Percentiles rank a stretch among this genome's conserved stretches.
These are phyloP conservation scores for Microtus californicus DNA, from an alignment of 2,797 vertebrate species.

Conservation along the genomic window DNA sequence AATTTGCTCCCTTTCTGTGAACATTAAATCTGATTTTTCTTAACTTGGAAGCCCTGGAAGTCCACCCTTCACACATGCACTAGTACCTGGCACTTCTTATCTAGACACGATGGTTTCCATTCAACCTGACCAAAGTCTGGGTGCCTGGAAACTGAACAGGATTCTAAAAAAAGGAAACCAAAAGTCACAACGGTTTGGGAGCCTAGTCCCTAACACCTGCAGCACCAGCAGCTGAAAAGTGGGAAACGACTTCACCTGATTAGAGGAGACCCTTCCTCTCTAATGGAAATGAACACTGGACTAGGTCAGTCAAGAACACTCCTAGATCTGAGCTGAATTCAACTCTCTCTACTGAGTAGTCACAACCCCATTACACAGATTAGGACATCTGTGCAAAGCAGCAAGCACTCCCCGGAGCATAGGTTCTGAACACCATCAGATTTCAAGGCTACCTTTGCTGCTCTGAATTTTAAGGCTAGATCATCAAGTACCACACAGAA, in stretches of 20 bases:
- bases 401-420: not conserved
- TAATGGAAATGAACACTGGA: slow-evolving; percentile 51
- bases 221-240: slow-evolving; percentile 46
- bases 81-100: slow-evolving; percentile 11
- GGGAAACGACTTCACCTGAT: slow-evolving; percentile 41
- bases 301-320: slow-evolving; percentile 37
- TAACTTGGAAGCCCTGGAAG: not conserved
- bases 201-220: slow-evolving; percentile 33
- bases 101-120: slow-evolving; percentile 40
- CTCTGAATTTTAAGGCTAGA: slow-evolving; percentile 50
- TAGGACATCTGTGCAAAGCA: slow-evolving; percentile 45
- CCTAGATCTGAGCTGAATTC: slow-evolving; percentile 46
- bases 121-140: slow-evolving; percentile 17
- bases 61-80: not conserved
- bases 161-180: slow-evolving; percentile 71
- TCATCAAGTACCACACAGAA: not conserved
- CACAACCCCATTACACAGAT: slow-evolving; percentile 20
- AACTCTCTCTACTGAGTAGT: slow-evolving; percentile 9
- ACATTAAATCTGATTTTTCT: slow-evolving; percentile 51
- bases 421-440: slow-evolving; percentile 31
- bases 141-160: slow-evolving; percentile 1
- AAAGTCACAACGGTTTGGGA: slow-evolving; percentile 50
- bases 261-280: slow-evolving; percentile 30
- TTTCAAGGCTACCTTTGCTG: slow-evolving; percentile 45
- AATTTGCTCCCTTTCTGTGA: slow-evolving; percentile 11